Evolutionary conservation across 2,797 vertebrate genomes (phyloP), one percentile per base, ranked within the genome.

Genomic region (Cheirogaleus major): DNA sequence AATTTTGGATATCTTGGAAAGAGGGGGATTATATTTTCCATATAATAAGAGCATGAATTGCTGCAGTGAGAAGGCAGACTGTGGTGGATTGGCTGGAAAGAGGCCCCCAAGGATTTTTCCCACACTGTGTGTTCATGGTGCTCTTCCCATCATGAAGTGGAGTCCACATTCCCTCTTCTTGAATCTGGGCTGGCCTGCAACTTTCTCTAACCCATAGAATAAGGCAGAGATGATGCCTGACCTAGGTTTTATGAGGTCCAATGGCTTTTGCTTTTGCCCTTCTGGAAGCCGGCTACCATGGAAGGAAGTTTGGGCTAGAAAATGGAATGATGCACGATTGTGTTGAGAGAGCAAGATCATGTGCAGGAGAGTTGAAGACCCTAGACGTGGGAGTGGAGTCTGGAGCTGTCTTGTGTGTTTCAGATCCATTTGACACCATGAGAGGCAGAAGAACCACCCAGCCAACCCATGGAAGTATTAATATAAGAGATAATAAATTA

Each of bases 371-470:
- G 69, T 2, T 1, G 11, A 80, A 41, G 41, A 18, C 5, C 22
- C 27, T 25, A n/a, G 63, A 43, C 0, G 2, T 3, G 11, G 57
- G 23, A 59, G 57, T 59, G 57, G 23, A 5, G 7, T 22, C 7
- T 13, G 12, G 45, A 25, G 3, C 38, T 2, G 0, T 35, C 52
- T 25, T n/a, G 0, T 17, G 1, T 15, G 7, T 72, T 85, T 69
- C n/a, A 79, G 72, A 95, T 8, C 48, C 55, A 22, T 4, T 9
- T 30, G 55, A 88, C 5, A 75, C 35, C 23, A 57, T 1, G 25
- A 69, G 2, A 83, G 41, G 38, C 35, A 50, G 59, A 89, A 69
- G 38, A 63, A n/a, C 45, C 20, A 43, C 1, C 10, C 1, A 43
- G n/a, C 2, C 41, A 92, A 52, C 13, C 17, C 57, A 43, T 0